Evolutionary conservation across 2,888 invertebrate genomes (phyloP), one percentile per base, ranked within the genome.

Genomic region (Quadroppia sp.): DNA sequence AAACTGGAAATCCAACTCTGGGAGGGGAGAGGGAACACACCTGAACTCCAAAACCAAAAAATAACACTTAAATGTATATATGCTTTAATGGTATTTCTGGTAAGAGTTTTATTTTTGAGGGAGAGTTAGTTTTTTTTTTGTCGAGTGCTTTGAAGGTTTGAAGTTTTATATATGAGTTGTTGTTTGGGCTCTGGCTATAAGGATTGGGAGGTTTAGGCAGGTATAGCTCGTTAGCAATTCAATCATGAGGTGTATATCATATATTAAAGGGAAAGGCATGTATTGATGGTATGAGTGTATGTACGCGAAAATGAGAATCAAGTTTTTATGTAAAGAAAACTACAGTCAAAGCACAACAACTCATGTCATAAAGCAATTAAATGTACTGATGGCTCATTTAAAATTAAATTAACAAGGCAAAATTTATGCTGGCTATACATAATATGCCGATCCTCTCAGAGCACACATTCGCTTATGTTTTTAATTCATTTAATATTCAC

Each of bases 321-420:
- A 17, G 59, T 25, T 32, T 30, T 30, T 45, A 15, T 23, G 20
- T 23, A 20, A 45, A 3, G 45, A 23, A 50, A 4, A 50, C 32
- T 61, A 61, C 61, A 61, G 61, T 61, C 61, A 20, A 30, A 61
- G 32, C 32, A n/a, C n/a, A n/a, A n/a, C n/a, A n/a, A n/a, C 59
- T 42, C 40, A 42, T 67, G 67, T 67, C 67, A 67, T 67, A 67
- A 67, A 11, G 40, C 67, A 67, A 67, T 67, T 67, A 67, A 42
- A 25, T 67, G 67, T 42, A n/a, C 40, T 67, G 67, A 67, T 40
- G 67, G 67, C 67, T 67, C 67, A 67, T 67, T 67, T 67, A 67
- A 67, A 42, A 42, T 67, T 42, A 67, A 67, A 42, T 67, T 67
- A 61, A 61, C 59, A 30, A 53, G n/a, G n/a, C n/a, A n/a, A n/a